These are phyloP conservation scores for Plestiodon gilberti DNA, from an alignment of 2,113 vertebrate genomes.

Conservation along the genomic window DNA sequence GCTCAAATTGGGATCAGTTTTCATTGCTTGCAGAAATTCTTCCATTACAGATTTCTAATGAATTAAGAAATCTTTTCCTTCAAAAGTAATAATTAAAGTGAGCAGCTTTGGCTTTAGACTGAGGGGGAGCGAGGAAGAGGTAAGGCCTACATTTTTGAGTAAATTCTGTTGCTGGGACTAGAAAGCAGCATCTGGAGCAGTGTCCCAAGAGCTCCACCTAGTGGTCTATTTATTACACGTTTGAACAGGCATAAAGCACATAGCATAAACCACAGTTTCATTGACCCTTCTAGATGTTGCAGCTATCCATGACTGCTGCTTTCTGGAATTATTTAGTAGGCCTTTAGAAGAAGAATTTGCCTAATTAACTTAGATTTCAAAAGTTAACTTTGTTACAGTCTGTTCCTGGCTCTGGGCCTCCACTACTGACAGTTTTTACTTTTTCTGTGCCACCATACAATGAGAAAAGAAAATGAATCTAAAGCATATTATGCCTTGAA, in stretches of 20 bases:
- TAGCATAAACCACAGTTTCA: rapidly evolving
- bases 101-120: background rate
- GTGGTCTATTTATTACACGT: slow-evolving; percentile 17
- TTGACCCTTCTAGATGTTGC: background rate
- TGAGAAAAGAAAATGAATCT: background rate
- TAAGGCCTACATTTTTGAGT: background rate
- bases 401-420: background rate
- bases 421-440: slow-evolving; percentile 39
- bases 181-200: rapidly evolving
- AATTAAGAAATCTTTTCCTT: background rate
- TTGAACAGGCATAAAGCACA: rapidly evolving
- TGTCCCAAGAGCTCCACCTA: slow-evolving; percentile 66
- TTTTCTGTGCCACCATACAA: background rate
- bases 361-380: background rate
- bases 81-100: background rate
- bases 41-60: background rate
- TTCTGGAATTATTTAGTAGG: rapidly evolving
- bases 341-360: background rate
- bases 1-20: background rate
- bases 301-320: rapidly evolving
- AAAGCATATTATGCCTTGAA: background rate
- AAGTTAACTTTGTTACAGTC: background rate
- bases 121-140: background rate
- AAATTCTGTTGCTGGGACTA: background rate
- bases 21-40: rapidly evolving